Base-by-base conservation (phyloP, 2,797 vertebrate species). In the Thunnus albacares region DNA sequence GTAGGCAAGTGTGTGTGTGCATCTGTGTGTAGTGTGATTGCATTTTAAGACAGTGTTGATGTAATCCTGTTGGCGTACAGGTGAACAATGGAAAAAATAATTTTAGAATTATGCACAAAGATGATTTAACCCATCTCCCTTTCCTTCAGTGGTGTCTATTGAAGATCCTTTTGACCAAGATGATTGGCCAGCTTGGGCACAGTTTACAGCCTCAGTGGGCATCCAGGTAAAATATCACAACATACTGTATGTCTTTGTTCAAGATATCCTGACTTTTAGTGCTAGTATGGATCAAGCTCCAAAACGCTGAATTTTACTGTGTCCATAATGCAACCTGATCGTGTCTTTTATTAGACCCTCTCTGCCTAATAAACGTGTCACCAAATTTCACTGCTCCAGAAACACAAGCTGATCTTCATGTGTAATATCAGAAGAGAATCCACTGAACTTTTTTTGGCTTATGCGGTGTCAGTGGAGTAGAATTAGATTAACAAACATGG, bases 141-240 rank as follows among this genome's bases (percentile, higher is more conserved):
- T 71, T 60, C 26, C 14, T 69, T 76, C 83, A 98, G 97, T 98
- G 87, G 97, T 98, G 58, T 98, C 97, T 70, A 98, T 98, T 64
- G 97, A 98, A 92, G 97, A 98, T 86, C 97, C 97, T 1, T 98
- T 98, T 91, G 97, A 98, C 87, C 97, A 98, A 89, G 97, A 98
- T 20, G 97, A 98, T 74, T 98, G 97, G 97, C 96, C 96, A 3
- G 97, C 97, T 60, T 98, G 97, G 97, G 94, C 96, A 30, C 96
- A 96, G 92, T 97, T 98, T 87, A 98, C 97, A 0, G 94, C 96
- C 72, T 97, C 97, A 0, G 97, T 96, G 52, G 97, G 96, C 33
- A 98, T 97, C 90, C 97, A 98, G 95, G 94, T 94, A 41, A 71
- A 76, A 67, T 4, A 38, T 45, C 1, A 62, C 24, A 71, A 49